Percentiles rank a stretch among this genome's conserved stretches.
Conservation (phyloP, 2,113 vertebrate genomes). For the Taxidea taxus region DNA sequence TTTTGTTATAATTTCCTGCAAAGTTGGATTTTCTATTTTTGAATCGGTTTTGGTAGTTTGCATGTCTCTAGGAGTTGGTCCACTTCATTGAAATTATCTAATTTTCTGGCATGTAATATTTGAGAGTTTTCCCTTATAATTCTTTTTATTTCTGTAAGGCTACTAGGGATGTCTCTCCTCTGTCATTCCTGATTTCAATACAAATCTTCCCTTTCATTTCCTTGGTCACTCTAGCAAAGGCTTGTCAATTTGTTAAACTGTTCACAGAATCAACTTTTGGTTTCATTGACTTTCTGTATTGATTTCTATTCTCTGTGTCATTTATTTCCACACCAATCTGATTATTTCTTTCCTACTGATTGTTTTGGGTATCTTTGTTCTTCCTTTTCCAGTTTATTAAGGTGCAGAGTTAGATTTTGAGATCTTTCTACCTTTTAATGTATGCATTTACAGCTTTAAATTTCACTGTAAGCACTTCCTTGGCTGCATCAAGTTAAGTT, state of each 20-base stretch:
- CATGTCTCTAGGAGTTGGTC: neutral
- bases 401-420: neutral
- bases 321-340: neutral
- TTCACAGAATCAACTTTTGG: neutral
- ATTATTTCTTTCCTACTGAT: neutral
- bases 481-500: neutral
- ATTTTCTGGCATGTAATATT: neutral
- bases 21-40: neutral
- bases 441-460: neutral
- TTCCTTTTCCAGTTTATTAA: neutral
- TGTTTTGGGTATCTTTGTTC: neutral
- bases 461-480: neutral
- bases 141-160: neutral
- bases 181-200: neutral
- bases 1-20: neutral
- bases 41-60: neutral
- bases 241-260: neutral
- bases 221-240: neutral
- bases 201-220: neutral
- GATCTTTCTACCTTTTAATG: neutral
- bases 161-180: neutral
- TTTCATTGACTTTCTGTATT: neutral
- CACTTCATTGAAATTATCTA: neutral
- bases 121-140: neutral
- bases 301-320: neutral